Evolutionary conservation across 2,113 vertebrate genomes (phyloP), one percentile per base, ranked within the genome.

Genomic region (Pithys albifrons): DNA sequence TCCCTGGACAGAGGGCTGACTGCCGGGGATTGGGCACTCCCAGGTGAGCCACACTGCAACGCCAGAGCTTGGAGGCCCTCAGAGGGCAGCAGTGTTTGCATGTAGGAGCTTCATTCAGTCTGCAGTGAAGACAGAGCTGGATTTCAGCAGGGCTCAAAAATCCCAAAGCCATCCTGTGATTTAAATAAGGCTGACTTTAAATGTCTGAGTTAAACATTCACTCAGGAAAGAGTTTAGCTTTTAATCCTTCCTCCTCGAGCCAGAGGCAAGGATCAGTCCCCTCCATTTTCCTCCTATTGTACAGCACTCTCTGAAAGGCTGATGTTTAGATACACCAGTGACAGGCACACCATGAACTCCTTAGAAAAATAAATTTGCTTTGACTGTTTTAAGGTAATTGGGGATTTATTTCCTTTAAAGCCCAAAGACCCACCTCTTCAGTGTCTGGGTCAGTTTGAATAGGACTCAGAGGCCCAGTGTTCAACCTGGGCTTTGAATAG

Each of bases 401-500:
- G 46, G 79, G 59, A 66, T 71, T 93, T 95, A 66, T 81, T 86
- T 88, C 88, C 64, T 91, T 77, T 65, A 58, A 49, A 92, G 79
- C 57, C 62, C 0, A 0, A 72, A 95, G 57, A 33, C 19, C 51
- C 29, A 61, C 45, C 66, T 85, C 55, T 76, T 27, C 28, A 7
- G 37, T 65, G 72, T 61, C 83, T 72, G 55, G 20, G 27, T 48
- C 66, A 33, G 29, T 66, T 82, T 90, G 92, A 92, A 58, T 18
- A 74, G 39, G 51, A 64, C 51, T 80, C 1, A 0, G 75, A 85
- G 85, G 67, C 72, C 76, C 41, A 57, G 0, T 2, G 10, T 78
- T 85, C 85, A 73, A 78, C 83, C 62, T 76, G 92, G 41, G 54
- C 66, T 92, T 94, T 96, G 88, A 96, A 86, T 18, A 73, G 70